Evolutionary conservation across 2,888 invertebrate genomes (phyloP).

Genomic region (Drosophila crucigera): DNA sequence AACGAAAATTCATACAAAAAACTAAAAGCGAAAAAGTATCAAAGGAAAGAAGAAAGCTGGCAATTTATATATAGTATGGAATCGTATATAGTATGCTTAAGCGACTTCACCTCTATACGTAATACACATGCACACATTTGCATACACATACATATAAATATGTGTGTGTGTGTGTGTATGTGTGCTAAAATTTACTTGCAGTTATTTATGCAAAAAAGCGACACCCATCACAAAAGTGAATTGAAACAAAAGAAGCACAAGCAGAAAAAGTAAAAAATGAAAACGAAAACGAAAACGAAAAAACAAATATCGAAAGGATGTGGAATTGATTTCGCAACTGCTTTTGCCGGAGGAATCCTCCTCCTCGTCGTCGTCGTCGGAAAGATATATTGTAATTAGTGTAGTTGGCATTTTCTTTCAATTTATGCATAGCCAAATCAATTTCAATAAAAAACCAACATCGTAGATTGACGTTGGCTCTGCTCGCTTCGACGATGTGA

Average conservation of each 20-base stretch:
- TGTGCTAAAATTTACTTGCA: constrained; percentile 74
- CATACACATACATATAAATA: constrained; percentile 6
- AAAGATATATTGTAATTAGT: constrained; percentile 81
- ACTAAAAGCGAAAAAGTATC: constrained; percentile 19
- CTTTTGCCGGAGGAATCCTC: background rate
- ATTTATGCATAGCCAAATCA: constrained; percentile 78
- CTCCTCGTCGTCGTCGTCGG: constrained; percentile 7
- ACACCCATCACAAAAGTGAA: constrained; percentile 46
- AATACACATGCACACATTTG: constrained; percentile 13
- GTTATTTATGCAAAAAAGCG: constrained; percentile 74
- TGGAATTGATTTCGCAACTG: constrained; percentile 25
- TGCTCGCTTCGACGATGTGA: constrained; percentile 24
- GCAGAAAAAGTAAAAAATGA: background rate
- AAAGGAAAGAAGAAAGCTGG: constrained; percentile 42
- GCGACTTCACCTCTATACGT: constrained; percentile 33
- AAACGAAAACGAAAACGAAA: background rate
- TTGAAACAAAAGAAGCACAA: constrained; percentile 31
- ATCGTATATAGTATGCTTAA: constrained; percentile 43
- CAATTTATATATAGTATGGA: constrained; percentile 63
- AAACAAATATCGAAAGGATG: constrained; percentile 16
- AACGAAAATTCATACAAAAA: constrained; percentile 27
- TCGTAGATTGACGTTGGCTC: constrained; percentile 36
- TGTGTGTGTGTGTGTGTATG: background rate
- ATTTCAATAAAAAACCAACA: constrained; percentile 73
- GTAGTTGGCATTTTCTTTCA: constrained; percentile 52